Evolutionary conservation across 2,888 invertebrate species (phyloP), one percentile per base, ranked within the genome.

Genomic region (Automeris io): DNA sequence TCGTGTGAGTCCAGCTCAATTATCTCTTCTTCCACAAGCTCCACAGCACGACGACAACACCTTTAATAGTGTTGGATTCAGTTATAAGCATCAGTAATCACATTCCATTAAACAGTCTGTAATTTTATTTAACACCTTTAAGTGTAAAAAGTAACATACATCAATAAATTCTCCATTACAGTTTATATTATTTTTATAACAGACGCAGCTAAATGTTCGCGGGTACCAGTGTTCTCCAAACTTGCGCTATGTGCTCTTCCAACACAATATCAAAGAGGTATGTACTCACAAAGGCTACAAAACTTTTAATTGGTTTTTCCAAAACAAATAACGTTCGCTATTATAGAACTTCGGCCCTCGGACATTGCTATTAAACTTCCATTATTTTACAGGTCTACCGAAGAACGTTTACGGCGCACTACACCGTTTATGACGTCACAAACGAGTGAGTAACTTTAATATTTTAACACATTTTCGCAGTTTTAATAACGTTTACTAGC

Each of bases 241-340:
- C 87, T 89, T 95, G 61, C 93, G 93, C 73, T 95, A 91, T 82
- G 94, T 96, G 70, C 90, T 96, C 64, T 94, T 96, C 86, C 92
- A 93, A 86, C 95, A 95, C 89, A 94, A 95, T 86, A 92, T 95
- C 80, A 94, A 94, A 85, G 91, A 93, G 90, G 95, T 95, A n/a
- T n/a, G n/a, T n/a, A 51, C 21, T 36, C 39, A 13, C 22, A 22
- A 21, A 18, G 39, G 39, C 38, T 18, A 37, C 44, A 19, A 49
- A 66, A 69, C 57, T 65, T 69, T 66, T 64, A 64, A 66, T 68
- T 60, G 48, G 40, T 45, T 61, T 54, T 39, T 45, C 31, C n/a
- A n/a, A n/a, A 57, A 62, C 45, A 59, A 49, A 55, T 40, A 47
- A 43, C 40, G 33, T 13, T 16, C 18, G 34, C 41, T 26, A 36